Evolutionary conservation across 2,797 vertebrate genomes (phyloP), one percentile per base, ranked within the genome.

Genomic region (Tenualosa thibaudeaui): DNA sequence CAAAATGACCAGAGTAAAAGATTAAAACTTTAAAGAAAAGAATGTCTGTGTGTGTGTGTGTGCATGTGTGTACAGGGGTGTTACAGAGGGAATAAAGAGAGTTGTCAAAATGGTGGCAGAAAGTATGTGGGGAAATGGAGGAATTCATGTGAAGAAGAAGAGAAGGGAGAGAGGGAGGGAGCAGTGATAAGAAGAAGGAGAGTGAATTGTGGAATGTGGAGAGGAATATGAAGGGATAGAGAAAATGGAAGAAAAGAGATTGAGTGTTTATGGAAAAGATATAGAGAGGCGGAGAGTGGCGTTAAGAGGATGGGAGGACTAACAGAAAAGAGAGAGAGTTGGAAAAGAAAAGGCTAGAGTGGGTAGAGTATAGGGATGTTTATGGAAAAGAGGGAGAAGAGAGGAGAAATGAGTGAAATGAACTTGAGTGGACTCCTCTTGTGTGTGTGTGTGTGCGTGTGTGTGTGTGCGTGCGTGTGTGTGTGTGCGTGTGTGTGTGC

Each of bases 401-500:
- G 65, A 43, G 68, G 51, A 53, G 62, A 68, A 12, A 31, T 31
- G 62, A 43, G 68, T 40, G 68, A 13, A 75, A 75, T 75, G 60
- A 46, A 84, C 46, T 46, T 62, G 50, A 50, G 83, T 54, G 49
- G 26, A 13, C 56, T 26, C 37, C 31, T 54, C 12, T 81, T 81
- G 22, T 12, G 81, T 81, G 22, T 81, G 46, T 56, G 40, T 82
- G 71, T 19, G n/a, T 50, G 50, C 49, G 40, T 51, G 81, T 37
- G 17, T 60, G 81, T 81, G 46, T 81, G 81, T 50, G 46, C n/a
- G 81, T 81, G 40, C n/a, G 81, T 82, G 7, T 54, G 26, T 58
- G 24, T 71, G 43, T 50, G 13, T 75, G 40, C 37, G 49, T 84
- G 83, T 56, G 68, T 78, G 68, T 58, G 71, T 19, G n/a, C 37